These are phyloP conservation scores for Lepas anatifera DNA, from an alignment of 2,888 invertebrate genomes.

Conservation along the genomic window DNA sequence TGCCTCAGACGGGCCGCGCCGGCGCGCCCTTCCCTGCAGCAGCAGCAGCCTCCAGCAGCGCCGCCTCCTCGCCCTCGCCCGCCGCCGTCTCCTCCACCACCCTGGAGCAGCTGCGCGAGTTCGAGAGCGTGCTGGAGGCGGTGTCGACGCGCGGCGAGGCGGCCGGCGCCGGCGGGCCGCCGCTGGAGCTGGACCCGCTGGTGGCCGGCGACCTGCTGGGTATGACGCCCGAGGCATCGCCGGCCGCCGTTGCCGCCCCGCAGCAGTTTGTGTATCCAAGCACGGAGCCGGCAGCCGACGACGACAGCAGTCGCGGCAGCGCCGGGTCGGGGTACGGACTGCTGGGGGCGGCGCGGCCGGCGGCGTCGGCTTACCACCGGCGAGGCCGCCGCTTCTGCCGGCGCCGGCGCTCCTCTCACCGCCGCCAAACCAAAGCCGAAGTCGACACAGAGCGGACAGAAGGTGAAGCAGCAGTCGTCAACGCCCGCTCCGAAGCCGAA, in stretches of 20 bases:
- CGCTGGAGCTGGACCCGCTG: conserved; percentile 23
- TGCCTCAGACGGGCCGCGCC: conserved; percentile 14
- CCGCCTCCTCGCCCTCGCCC: conserved; percentile 18
- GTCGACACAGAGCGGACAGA: conserved; percentile 11
- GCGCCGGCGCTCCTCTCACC: not conserved
- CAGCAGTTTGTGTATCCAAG: not conserved
- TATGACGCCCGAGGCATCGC: conserved; percentile 24
- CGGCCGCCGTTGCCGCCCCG: conserved; percentile 5
- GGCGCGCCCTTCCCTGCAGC: conserved; percentile 15
- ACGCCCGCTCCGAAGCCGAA: conserved; percentile 16
- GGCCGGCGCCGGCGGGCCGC: conserved; percentile 17
- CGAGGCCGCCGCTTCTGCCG: conserved; percentile 15
- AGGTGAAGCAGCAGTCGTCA: no score
- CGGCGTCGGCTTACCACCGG: not conserved
- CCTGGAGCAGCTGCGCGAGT: conserved; percentile 61
- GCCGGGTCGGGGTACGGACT: not conserved
- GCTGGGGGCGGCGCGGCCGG: not conserved
- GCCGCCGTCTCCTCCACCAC: conserved; percentile 56
- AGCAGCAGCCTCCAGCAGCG: conserved; percentile 18
- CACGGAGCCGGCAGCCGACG: not conserved
- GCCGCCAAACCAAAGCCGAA: conserved; percentile 18
- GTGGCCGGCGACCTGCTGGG: conserved; percentile 25
- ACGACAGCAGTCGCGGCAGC: not conserved
- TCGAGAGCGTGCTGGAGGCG: conserved; percentile 67
- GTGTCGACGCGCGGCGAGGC: conserved; percentile 35